Percentiles rank a stretch among this genome's conserved stretches.
Conservation (phyloP, 2,888 invertebrate genomes). For the Calliopum simillimum region DNA sequence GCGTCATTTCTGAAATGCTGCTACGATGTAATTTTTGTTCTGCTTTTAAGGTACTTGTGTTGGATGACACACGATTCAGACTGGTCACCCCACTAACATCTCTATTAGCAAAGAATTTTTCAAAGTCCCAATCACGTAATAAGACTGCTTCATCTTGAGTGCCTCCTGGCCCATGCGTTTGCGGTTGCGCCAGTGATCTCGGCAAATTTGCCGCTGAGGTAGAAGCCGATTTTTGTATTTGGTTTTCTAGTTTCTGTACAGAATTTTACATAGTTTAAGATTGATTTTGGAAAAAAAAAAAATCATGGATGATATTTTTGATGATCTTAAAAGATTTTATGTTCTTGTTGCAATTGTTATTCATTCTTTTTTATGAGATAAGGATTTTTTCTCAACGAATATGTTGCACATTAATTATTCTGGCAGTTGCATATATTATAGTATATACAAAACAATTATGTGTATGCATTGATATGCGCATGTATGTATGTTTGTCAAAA, state of each 20-base stretch:
- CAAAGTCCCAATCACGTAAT: constrained; percentile 89
- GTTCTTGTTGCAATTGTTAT: constrained; percentile 16
- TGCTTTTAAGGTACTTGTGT: constrained; percentile 67
- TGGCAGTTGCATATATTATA: constrained; percentile 11
- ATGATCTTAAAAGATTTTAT: neutral
- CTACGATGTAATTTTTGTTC: constrained; percentile 63
- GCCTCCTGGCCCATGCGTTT: constrained; percentile 60
- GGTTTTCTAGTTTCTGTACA: constrained; percentile 63
- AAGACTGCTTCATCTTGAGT: constrained; percentile 78
- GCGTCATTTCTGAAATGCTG: constrained; percentile 59
- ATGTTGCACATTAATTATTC: constrained; percentile 5
- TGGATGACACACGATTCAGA: constrained; percentile 59
- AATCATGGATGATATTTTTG: neutral
- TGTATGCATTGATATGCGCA: neutral
- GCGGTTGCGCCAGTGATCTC: constrained; percentile 43
- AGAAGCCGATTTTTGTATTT: constrained; percentile 64
- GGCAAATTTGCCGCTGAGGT: constrained; percentile 59
- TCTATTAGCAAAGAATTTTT: constrained; percentile 79
- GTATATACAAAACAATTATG: constrained; percentile 17
- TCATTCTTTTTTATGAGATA: constrained; percentile 4
- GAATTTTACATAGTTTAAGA: constrained; percentile 28
- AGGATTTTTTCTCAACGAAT: neutral
- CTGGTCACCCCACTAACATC: constrained; percentile 52
- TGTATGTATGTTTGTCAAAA: constrained; percentile 2
- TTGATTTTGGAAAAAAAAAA: neutral